Evolutionary conservation across 2,797 vertebrate species (phyloP).

Genomic region (Tapera naevia): DNA sequence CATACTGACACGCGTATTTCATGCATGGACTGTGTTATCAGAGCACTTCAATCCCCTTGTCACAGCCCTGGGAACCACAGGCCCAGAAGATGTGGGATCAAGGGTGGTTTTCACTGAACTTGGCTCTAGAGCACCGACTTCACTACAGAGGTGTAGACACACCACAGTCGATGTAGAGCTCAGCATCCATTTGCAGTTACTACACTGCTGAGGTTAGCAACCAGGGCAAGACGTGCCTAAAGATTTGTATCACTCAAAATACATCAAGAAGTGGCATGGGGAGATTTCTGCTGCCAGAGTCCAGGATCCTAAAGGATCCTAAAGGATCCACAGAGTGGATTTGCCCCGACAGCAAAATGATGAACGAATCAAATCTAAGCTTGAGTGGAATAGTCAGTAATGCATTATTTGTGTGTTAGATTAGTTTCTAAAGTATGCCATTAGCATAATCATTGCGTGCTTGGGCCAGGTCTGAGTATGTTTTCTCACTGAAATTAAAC

Average conservation of each 20-base stretch:
- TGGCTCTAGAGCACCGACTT: neutral
- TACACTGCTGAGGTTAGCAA: too few relatives aligned
- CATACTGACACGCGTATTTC: neutral
- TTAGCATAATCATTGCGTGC: neutral
- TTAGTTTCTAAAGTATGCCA: neutral
- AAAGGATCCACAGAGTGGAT: neutral
- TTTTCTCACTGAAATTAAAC: neutral
- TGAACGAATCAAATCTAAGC: neutral
- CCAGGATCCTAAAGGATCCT: neutral
- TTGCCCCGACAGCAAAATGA: neutral
- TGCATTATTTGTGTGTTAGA: neutral
- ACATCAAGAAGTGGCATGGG: rapidly evolving
- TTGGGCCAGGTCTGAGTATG: neutral
- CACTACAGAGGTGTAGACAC: rapidly evolving
- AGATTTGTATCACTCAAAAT: rapidly evolving
- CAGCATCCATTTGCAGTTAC: neutral
- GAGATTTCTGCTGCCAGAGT: neutral
- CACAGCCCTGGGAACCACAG: neutral
- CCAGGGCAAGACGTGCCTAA: rapidly evolving
- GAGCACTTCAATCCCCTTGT: too few relatives aligned
- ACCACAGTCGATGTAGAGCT: rapidly evolving
- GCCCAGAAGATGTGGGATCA: rapidly evolving
- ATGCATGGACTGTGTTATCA: rapidly evolving
- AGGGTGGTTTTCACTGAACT: too few relatives aligned
- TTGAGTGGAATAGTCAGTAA: neutral